A percentile compares a stretch with the other conserved stretches of the same genome.
phyloP scores from a whole-genome alignment of 2,888 invertebrate genomes.

The Parapristionchus giblindavisi region DNA sequence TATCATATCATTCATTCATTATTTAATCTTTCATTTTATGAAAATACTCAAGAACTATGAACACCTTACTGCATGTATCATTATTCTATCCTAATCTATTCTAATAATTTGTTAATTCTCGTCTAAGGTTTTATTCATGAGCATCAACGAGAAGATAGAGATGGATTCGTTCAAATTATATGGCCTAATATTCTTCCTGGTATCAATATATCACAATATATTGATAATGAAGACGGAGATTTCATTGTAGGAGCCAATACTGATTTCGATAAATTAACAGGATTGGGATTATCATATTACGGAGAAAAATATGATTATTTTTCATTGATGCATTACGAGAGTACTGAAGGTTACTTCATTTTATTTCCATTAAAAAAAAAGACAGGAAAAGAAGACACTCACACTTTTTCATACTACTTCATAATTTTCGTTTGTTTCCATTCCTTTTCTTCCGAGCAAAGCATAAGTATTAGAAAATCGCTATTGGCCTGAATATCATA shows the following conservation, averaged over 20 bases:
- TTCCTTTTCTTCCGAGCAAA: neutral
- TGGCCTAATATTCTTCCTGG: conserved; percentile 65
- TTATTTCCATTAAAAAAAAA: neutral
- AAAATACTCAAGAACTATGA: too few species aligned
- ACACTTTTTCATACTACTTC: neutral
- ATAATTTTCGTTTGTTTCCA: neutral
- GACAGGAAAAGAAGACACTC: neutral
- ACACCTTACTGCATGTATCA: too few species aligned
- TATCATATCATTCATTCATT: too few species aligned
- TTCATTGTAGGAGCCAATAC: conserved; percentile 61
- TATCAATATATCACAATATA: neutral
- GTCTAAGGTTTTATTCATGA: conserved; percentile 68
- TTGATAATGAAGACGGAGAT: neutral
- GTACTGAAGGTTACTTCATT: conserved; percentile 55
- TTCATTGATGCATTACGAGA: conserved; percentile 67
- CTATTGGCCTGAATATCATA: too few species aligned
- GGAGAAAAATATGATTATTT: conserved; percentile 67
- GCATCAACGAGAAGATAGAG: conserved; percentile 67
- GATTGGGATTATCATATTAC: conserved; percentile 65
- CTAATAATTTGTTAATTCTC: too few species aligned
- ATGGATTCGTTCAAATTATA: conserved; percentile 60
- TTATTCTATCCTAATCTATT: too few species aligned
- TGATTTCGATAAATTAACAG: conserved; percentile 66
- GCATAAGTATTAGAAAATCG: conserved; percentile 1
- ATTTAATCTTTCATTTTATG: too few species aligned